Conservation (phyloP, 2,113 vertebrate species). For the Urocolius indicus region DNA sequence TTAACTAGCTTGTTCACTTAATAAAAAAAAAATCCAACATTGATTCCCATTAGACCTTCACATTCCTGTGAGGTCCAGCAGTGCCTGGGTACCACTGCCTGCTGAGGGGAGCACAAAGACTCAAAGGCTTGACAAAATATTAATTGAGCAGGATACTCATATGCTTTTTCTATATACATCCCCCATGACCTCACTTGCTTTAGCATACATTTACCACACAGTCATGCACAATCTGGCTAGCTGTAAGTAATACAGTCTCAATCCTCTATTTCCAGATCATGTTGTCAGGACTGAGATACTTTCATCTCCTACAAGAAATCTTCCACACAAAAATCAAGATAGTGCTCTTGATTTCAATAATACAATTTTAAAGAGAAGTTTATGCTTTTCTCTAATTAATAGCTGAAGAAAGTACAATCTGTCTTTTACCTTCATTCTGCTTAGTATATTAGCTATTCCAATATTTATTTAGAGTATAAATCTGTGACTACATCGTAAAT, state of each 20-base stretch:
- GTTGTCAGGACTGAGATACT: background rate
- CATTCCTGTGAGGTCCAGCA: fast-evolving
- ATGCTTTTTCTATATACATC: background rate
- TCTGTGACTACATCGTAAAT: background rate
- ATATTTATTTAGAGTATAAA: background rate
- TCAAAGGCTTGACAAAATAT: background rate
- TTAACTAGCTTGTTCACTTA: background rate
- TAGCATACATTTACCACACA: background rate
- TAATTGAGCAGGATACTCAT: fast-evolving
- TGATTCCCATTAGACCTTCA: background rate
- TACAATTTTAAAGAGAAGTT: background rate
- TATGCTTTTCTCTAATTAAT: background rate
- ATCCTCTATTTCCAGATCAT: fast-evolving
- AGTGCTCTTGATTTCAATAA: background rate
- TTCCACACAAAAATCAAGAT: background rate
- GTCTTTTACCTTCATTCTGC: background rate
- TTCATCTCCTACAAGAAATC: background rate
- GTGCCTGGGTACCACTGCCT: background rate
- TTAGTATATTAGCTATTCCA: background rate
- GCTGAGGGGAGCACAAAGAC: background rate
- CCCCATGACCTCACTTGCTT: background rate
- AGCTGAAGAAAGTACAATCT: background rate
- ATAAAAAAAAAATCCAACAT: background rate
- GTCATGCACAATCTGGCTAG: background rate
- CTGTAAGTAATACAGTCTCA: background rate